Conservation (phyloP, 2,797 vertebrate genomes). For the Muraenolepis orangiensis region DNA sequence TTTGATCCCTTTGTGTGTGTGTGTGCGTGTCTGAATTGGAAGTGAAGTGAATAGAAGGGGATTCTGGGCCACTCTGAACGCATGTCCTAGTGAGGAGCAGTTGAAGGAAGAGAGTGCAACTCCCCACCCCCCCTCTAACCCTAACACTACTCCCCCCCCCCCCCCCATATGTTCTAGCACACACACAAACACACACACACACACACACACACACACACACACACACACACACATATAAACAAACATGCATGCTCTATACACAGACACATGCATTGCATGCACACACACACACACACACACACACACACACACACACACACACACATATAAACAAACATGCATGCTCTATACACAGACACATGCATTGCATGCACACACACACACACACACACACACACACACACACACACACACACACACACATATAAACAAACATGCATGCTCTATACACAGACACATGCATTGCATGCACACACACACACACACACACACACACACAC, state of each 20-base stretch:
- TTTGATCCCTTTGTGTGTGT: background rate
- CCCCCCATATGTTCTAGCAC: too few species aligned
- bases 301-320: background rate
- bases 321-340: background rate
- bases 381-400: too few species aligned
- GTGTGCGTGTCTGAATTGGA: background rate
- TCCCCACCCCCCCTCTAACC: background rate
- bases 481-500: background rate
- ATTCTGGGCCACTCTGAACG: background rate
- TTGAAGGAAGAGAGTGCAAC: slow-evolving; percentile 19
- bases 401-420: background rate
- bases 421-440: too few species aligned
- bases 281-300: background rate
- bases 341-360: background rate
- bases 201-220: background rate
- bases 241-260: too few species aligned
- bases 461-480: too few species aligned
- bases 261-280: too few species aligned
- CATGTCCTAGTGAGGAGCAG: slow-evolving; percentile 49
- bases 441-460: background rate
- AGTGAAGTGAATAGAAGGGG: too few species aligned
- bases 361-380: too few species aligned
- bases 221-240: too few species aligned
- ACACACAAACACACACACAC: too few species aligned
- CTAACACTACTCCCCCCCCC: too few species aligned